Percentiles rank a stretch among this genome's conserved stretches.
Evolutionary conservation across 2,888 invertebrate genomes (phyloP).

Genomic region (Nemotelus nigrinus): DNA sequence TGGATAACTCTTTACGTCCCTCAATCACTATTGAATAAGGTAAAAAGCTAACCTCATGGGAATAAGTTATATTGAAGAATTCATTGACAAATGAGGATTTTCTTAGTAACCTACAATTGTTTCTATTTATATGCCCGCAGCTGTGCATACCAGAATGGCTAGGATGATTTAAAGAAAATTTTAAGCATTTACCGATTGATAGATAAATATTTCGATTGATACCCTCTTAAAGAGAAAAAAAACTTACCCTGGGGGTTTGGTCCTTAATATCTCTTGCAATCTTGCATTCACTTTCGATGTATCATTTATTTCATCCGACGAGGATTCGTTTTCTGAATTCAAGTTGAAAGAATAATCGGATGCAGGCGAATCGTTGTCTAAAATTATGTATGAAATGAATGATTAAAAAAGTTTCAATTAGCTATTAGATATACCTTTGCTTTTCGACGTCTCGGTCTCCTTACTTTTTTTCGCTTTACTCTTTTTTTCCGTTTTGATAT

Average conservation of each 20-base stretch:
- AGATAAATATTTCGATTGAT: neutral
- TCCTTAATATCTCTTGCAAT: neutral
- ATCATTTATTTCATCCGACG: neutral
- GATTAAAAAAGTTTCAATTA: too few species aligned
- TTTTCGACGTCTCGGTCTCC: neutral
- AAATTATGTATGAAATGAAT: too few species aligned
- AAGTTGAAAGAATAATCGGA: neutral
- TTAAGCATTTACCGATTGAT: neutral
- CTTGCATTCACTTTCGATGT: neutral
- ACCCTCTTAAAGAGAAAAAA: too few species aligned
- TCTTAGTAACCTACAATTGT: too few species aligned
- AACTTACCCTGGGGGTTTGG: slow-evolving; percentile 19
- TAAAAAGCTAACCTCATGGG: too few species aligned
- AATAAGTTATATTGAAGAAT: too few species aligned
- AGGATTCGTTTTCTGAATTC: neutral
- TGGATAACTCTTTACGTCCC: too few species aligned
- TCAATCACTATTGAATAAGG: too few species aligned
- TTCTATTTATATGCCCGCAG: too few species aligned
- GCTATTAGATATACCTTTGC: neutral
- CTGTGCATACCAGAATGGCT: too few species aligned
- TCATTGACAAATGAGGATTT: too few species aligned
- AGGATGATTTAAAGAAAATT: too few species aligned
- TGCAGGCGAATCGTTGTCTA: neutral
- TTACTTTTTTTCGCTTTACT: neutral
- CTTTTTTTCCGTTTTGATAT: neutral